Conservation (phyloP, 2,797 vertebrate genomes). For the Helicolenus hilgendorfi region DNA sequence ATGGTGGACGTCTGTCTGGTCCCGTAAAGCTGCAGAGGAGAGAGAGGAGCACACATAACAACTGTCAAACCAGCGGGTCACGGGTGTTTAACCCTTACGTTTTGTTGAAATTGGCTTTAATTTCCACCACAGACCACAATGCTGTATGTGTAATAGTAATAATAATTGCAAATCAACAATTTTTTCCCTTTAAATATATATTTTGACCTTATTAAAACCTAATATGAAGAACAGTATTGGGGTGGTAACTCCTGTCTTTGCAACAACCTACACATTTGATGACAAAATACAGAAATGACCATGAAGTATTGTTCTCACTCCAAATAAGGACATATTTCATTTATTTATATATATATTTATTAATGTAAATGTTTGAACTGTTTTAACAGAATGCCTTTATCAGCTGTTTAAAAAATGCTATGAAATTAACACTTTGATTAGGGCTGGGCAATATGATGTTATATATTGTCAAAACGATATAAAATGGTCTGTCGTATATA, state of each 20-base stretch:
- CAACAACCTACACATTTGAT: too few relatives aligned
- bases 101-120: background rate
- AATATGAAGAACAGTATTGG: background rate
- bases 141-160: background rate
- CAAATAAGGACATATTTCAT: background rate
- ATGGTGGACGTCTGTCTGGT: slow-evolving; percentile 51
- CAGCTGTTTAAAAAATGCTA: background rate
- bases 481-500: too few relatives aligned
- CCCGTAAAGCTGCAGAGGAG: slow-evolving; percentile 26
- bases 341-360: background rate
- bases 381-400: background rate
- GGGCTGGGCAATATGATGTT: too few relatives aligned
- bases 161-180: background rate
- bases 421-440: background rate
- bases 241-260: too few relatives aligned
- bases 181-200: background rate
- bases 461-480: too few relatives aligned
- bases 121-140: background rate
- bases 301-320: background rate
- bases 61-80: background rate
- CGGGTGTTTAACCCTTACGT: background rate
- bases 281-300: background rate
- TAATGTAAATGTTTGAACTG: background rate
- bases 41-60: background rate
- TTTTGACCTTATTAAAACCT: background rate